phyloP scores from a whole-genome alignment of 2,113 vertebrate species.

The Campylomormyrus tamandua region DNA sequence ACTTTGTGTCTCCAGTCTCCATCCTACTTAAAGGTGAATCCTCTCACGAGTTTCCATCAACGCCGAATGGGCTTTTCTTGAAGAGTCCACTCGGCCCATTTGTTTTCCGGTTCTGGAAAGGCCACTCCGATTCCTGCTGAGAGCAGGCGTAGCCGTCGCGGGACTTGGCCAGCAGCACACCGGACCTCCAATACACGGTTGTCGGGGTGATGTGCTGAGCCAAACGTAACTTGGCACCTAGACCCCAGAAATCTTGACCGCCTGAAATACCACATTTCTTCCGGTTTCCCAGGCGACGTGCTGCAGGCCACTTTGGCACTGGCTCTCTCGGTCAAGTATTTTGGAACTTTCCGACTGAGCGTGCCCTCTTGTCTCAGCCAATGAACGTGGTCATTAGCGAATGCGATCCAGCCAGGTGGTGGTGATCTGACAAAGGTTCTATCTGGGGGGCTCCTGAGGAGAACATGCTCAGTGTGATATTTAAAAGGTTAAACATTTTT shows the following conservation, averaged over 20 bases:
- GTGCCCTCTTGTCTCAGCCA: background rate
- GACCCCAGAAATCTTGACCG: background rate
- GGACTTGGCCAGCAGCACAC: background rate
- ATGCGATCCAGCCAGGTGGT: background rate
- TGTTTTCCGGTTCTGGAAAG: background rate
- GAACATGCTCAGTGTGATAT: background rate
- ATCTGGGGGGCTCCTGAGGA: background rate
- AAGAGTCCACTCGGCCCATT: background rate
- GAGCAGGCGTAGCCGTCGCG: background rate
- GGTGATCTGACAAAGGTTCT: background rate
- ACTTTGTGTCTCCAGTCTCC: background rate
- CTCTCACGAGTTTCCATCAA: background rate
- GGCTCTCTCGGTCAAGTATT: background rate
- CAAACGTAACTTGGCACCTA: background rate
- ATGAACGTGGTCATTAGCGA: background rate
- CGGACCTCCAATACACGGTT: background rate
- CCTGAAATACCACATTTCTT: background rate
- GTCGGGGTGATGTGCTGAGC: background rate
- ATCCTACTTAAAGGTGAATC: background rate
- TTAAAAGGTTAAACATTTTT: background rate
- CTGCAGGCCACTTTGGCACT: background rate
- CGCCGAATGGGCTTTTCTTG: background rate
- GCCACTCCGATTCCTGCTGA: background rate
- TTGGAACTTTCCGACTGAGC: background rate
- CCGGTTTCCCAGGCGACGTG: background rate